These are phyloP conservation scores for Mionectes macconnelli DNA, from an alignment of 2,113 vertebrate species.

Conservation along the genomic window DNA sequence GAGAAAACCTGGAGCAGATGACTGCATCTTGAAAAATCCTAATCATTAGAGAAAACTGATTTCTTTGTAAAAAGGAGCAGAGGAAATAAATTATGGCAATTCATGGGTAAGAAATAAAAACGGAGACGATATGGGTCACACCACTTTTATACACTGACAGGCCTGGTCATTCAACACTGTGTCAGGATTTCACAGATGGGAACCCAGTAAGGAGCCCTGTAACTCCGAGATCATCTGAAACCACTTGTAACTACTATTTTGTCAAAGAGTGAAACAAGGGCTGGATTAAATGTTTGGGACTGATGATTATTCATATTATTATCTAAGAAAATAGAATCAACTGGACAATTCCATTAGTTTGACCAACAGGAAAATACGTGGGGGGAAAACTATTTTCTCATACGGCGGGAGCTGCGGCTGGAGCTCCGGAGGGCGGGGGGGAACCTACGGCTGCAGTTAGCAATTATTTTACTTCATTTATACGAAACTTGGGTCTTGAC, in stretches of 20 bases:
- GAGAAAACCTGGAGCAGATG: not conserved
- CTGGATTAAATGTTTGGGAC: not conserved
- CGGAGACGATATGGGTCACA: rapidly evolving
- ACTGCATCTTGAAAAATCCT: not conserved
- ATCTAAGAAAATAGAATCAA: not conserved
- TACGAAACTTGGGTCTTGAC: not conserved
- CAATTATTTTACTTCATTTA: not conserved
- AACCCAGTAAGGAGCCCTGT: not conserved
- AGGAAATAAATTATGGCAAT: not conserved
- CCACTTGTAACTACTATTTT: rapidly evolving
- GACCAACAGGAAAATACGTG: not conserved
- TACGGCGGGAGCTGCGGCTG: not conserved
- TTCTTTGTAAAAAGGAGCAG: not conserved
- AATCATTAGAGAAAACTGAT: not conserved
- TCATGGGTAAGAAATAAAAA: not conserved
- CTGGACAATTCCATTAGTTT: not conserved
- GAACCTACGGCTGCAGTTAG: not conserved
- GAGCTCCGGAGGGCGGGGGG: not conserved
- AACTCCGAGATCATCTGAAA: not conserved
- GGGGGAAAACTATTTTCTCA: not conserved
- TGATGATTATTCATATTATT: not conserved
- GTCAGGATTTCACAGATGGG: not conserved
- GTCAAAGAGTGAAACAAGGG: not conserved
- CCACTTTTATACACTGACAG: not conserved
- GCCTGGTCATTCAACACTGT: not conserved